Base-by-base conservation (phyloP, 2,888 invertebrate genomes). In the Phlogophora meticulosa region DNA sequence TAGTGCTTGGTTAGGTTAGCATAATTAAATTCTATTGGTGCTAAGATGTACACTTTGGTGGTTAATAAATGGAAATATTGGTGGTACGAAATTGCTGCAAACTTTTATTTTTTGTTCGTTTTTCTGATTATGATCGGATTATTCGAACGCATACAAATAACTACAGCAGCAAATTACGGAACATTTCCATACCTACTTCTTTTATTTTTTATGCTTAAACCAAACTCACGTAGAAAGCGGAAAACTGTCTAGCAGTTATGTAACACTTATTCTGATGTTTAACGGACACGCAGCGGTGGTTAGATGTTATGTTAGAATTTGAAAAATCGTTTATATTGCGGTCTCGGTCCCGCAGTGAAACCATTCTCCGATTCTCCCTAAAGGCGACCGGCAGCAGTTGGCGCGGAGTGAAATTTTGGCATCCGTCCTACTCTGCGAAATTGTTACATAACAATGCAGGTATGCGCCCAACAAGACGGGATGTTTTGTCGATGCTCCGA, bases 361-460 rank as follows among this genome's bases (percentile, higher is more conserved):
- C 66, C 46, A 60, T 73, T 76, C 77, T 70, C 76, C 66, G 20
- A 60, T 78, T 69, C 79, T 67, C 74, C 75, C 77, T 75, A 79
- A 66, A 79, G 58, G 72, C 76, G 80, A 40, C 74, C 78, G 72
- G 83, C 75, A 73, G 78, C 80, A 84, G 82, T 82, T 79, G 82
- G 81, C 81, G 82, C 84, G 72, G 84, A 90, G 87, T 87, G 86
- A 90, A 89, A 88, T 90, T 91, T 94, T 94, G 94, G 93, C 93
- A 94, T 86, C 88, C 78, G 85, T 88, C 90, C 89, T 88, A 86
- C 87, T 91, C 92, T 88, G 93, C 93, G 89, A 92, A 90, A 87
- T 84, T 79, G 88, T 94, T 94, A 92, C 89, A 88, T 92, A 93
- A 94, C 88, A 89, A 82, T 94, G 94, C 94, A 94, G 94, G 91